Evolutionary conservation across 2,888 invertebrate genomes (phyloP).

Genomic region (Orchesella flavescens): DNA sequence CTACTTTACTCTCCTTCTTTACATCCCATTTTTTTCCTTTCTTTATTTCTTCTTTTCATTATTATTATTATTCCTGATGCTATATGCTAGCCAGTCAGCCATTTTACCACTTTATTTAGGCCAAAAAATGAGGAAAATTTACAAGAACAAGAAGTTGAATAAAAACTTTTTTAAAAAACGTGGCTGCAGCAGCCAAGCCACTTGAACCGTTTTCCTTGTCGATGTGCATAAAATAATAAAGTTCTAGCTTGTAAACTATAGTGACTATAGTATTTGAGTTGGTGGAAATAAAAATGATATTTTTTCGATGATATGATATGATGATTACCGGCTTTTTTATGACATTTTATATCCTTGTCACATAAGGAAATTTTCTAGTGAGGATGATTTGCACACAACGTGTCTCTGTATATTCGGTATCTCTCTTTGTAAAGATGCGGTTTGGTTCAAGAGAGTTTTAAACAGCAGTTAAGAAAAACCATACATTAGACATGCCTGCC

Average conservation of each 20-base stretch:
- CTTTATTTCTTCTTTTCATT: background rate
- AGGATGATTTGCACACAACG: conserved; percentile 43
- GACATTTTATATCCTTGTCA: conserved; percentile 38
- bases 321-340: conserved; percentile 53
- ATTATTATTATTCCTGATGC: background rate
- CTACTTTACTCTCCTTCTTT: conserved; percentile 25
- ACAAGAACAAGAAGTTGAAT: no score
- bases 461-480: conserved; percentile 37
- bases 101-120: background rate
- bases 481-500: conserved; percentile 10
- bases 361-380: conserved; percentile 51
- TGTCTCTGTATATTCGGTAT: background rate
- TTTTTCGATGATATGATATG: conserved; percentile 32
- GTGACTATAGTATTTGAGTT: no score
- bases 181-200: no score
- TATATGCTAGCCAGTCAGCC: background rate
- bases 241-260: no score
- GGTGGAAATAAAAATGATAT: conserved; percentile 15
- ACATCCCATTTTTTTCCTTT: background rate
- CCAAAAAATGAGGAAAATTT: no score
- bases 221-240: no score
- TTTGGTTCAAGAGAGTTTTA: conserved; percentile 40
- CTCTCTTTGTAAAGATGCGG: background rate
- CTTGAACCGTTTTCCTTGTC: no score
- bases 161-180: no score